These are phyloP conservation scores for Oophaga sylvatica DNA, from an alignment of 2,797 vertebrate genomes.

Conservation along the genomic window DNA sequence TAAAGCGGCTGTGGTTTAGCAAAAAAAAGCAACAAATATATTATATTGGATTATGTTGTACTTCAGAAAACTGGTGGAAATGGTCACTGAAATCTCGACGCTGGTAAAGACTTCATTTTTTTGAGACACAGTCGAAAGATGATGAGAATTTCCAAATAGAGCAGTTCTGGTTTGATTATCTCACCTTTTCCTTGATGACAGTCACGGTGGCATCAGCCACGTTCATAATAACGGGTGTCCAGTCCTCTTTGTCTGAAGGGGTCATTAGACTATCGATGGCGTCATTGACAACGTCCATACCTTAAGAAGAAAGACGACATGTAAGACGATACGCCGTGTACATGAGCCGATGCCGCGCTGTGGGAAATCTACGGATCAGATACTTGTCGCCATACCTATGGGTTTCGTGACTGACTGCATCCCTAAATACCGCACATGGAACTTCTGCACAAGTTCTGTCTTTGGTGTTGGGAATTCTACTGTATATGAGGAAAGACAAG, in stretches of 20 bases:
- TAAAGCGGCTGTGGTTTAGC: too few species aligned
- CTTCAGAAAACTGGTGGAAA: too few species aligned
- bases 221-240: conserved; percentile 91
- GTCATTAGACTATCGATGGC: conserved; percentile 89
- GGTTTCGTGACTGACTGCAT: conserved; percentile 89
- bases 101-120: too few species aligned
- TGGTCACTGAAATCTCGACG: too few species aligned
- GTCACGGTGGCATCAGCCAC: conserved; percentile 95
- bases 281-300: conserved; percentile 96
- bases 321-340: neutral
- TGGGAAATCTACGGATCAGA: neutral
- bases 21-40: too few species aligned
- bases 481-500: conserved; percentile 70
- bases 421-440: conserved; percentile 93
- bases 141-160: neutral
- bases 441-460: conserved; percentile 96
- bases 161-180: conserved; percentile 21
- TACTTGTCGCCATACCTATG: conserved; percentile 82
- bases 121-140: too few species aligned
- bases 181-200: conserved; percentile 90
- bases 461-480: conserved; percentile 98
- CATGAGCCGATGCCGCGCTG: neutral
- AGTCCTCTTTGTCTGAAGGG: conserved; percentile 87
- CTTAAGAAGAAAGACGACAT: conserved; percentile 69
- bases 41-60: too few species aligned